These are phyloP conservation scores for Argya squamiceps DNA, from an alignment of 2,797 vertebrate species.

Conservation along the genomic window DNA sequence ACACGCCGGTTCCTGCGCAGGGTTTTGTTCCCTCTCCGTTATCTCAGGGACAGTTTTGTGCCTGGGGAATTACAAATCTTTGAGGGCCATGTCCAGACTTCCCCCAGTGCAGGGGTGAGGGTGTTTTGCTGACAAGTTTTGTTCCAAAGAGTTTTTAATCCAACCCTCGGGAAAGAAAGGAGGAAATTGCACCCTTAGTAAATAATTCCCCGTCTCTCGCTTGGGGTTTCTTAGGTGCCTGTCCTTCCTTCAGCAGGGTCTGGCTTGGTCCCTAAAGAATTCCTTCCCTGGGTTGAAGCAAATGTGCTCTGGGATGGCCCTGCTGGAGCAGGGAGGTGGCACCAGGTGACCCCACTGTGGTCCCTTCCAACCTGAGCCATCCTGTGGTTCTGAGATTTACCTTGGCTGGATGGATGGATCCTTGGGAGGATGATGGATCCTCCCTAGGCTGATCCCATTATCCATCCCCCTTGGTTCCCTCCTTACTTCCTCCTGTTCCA, in stretches of 20 bases:
- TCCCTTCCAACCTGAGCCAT: neutral
- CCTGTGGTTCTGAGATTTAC: neutral
- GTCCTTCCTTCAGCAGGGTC: neutral
- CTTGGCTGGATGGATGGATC: fast-evolving
- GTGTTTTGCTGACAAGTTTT: neutral
- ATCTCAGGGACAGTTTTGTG: neutral
- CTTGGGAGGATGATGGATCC: neutral
- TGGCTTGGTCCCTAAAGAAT: neutral
- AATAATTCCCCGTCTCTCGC: neutral
- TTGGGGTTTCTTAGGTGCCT: neutral
- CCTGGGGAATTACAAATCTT: neutral
- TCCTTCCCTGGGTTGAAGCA: neutral
- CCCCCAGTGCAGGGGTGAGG: neutral
- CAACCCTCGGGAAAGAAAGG: fast-evolving
- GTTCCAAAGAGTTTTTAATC: neutral
- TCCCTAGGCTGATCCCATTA: neutral
- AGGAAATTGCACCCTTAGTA: neutral
- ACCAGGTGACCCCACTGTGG: neutral
- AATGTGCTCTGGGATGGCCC: neutral
- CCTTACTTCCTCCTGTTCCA: neutral
- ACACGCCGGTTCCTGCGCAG: neutral
- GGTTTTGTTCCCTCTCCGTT: neutral
- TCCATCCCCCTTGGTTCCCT: neutral
- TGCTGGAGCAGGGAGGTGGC: neutral
- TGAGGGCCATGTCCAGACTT: neutral